Conservation (phyloP, 2,113 vertebrate species). For the Mustelus asterias region DNA sequence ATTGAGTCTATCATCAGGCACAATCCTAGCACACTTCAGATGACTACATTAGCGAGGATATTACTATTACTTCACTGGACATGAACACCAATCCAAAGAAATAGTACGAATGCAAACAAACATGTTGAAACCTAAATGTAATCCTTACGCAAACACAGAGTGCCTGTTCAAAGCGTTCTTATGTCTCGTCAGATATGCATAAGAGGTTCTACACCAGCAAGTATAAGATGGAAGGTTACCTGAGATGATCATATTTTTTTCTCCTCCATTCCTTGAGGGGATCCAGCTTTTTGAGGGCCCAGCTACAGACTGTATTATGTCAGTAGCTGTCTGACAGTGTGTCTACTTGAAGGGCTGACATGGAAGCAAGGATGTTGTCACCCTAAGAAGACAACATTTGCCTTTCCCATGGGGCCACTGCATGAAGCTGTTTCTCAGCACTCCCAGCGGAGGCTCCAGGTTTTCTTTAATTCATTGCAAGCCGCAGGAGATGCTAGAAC, state of each 20-base stretch:
- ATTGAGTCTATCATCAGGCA: not conserved
- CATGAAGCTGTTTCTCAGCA: too few species aligned
- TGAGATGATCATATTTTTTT: not conserved
- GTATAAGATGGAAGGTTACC: not conserved
- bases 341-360: too few species aligned
- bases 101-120: not conserved
- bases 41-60: not conserved
- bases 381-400: too few species aligned
- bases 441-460: too few species aligned
- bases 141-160: not conserved
- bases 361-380: too few species aligned
- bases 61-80: not conserved
- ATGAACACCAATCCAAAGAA: not conserved
- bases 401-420: too few species aligned
- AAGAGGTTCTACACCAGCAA: not conserved
- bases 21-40: not conserved
- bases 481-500: too few species aligned
- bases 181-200: not conserved
- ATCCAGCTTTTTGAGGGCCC: too few species aligned
- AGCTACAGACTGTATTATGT: too few species aligned
- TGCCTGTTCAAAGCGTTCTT: not conserved
- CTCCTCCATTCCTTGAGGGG: too few species aligned
- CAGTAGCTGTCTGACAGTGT: too few species aligned
- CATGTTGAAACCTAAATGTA: not conserved
- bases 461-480: too few species aligned